phyloP scores from a whole-genome alignment of 2,113 vertebrate genomes.

The Potamarius usumacintae region DNA sequence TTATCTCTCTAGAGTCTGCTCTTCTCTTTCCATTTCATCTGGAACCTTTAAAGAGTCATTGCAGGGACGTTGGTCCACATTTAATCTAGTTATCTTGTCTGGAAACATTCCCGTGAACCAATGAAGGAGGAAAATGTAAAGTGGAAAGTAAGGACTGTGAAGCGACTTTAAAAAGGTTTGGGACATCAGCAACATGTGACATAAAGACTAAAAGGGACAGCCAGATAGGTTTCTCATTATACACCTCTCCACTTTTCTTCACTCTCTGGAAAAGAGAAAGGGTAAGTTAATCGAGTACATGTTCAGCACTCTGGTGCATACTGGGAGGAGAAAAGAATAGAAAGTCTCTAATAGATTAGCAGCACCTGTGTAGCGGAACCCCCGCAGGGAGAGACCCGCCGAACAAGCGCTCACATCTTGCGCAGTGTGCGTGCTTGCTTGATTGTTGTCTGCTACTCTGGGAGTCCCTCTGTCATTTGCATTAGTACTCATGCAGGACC shows the following conservation, averaged over 20 bases:
- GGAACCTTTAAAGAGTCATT: conserved; percentile 34
- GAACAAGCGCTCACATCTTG: conserved; percentile 57
- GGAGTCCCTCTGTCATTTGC: conserved; percentile 57
- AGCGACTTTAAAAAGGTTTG: conserved; percentile 48
- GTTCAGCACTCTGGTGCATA: conserved; percentile 25
- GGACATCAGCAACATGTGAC: conserved; percentile 37
- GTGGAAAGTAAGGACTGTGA: conserved; percentile 52
- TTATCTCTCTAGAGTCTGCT: conserved; percentile 17
- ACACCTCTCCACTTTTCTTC: conserved; percentile 38
- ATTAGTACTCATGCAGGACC: conserved; percentile 53
- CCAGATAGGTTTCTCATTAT: conserved; percentile 60
- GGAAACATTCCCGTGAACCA: conserved; percentile 55
- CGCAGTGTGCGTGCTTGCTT: conserved; percentile 32
- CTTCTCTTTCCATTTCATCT: conserved; percentile 32
- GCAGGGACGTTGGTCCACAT: conserved; percentile 1
- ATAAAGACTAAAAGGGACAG: conserved; percentile 42
- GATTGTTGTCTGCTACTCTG: conserved; percentile 24
- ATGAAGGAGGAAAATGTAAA: conserved; percentile 60
- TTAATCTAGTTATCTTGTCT: conserved; percentile 41
- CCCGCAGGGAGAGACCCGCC: conserved; percentile 54
- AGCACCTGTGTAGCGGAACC: conserved; percentile 56
- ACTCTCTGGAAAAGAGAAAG: conserved; percentile 47
- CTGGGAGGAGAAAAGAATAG: conserved; percentile 58
- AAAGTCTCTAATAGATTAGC: conserved; percentile 71
- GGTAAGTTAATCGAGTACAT: conserved; percentile 67